Evolutionary conservation across 2,888 invertebrate genomes (phyloP).

Genomic region (Deladenus siricidicola): DNA sequence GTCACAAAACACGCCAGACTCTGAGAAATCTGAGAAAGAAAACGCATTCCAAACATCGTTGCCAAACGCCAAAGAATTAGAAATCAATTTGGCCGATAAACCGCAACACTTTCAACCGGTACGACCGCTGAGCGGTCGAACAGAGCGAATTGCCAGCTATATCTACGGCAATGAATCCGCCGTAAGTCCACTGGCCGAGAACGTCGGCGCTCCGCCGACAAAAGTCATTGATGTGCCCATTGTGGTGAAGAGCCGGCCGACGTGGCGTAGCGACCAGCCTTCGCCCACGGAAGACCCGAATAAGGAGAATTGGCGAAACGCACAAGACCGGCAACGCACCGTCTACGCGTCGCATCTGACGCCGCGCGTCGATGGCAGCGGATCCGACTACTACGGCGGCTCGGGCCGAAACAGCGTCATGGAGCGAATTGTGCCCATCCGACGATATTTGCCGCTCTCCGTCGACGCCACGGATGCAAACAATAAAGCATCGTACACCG

Average conservation of each 20-base stretch:
- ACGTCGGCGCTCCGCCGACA: neutral
- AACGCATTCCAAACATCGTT: too few relatives aligned
- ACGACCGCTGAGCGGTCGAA: conserved; percentile 5
- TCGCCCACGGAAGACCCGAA: neutral
- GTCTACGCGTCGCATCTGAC: neutral
- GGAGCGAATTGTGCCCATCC: neutral
- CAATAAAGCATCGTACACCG: neutral
- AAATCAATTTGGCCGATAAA: neutral
- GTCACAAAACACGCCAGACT: neutral
- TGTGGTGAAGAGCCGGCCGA: neutral
- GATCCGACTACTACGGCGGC: neutral
- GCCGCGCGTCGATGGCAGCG: neutral
- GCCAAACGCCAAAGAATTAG: neutral
- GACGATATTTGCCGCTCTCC: neutral
- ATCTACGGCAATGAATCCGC: conserved; percentile 17
- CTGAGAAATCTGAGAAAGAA: neutral
- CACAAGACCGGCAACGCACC: neutral
- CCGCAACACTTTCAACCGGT: conserved; percentile 6
- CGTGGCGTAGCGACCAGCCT: neutral
- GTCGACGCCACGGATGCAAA: neutral
- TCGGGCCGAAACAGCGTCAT: neutral
- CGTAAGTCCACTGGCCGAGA: neutral
- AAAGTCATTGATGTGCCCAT: neutral
- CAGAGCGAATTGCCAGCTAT: conserved; percentile 13
- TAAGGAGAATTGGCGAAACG: neutral